A percentile compares a stretch with the other conserved stretches of the same genome.
phyloP scores from a whole-genome alignment of 2,888 invertebrate species.

The Panopea generosa region DNA sequence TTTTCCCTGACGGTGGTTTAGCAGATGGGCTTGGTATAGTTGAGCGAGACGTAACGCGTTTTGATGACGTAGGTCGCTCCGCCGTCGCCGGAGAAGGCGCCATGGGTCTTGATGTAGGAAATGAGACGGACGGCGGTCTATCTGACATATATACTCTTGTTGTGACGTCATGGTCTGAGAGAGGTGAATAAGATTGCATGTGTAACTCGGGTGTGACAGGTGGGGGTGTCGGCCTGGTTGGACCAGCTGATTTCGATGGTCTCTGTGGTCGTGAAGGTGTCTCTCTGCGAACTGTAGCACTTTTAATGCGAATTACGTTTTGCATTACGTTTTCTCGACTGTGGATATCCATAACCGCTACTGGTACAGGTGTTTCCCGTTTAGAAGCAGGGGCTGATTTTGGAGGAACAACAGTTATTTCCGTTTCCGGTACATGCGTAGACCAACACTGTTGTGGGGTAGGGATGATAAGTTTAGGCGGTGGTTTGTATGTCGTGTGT shows the following conservation, averaged over 20 bases:
- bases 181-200: slow-evolving; percentile 22
- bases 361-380: slow-evolving; percentile 5
- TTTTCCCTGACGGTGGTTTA: slow-evolving; percentile 50
- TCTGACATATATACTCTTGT: background rate
- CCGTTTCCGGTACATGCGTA: slow-evolving; percentile 69
- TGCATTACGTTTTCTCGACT: slow-evolving; percentile 9
- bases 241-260: slow-evolving; percentile 70
- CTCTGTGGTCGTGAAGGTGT: slow-evolving; percentile 62
- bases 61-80: slow-evolving; percentile 18
- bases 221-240: slow-evolving; percentile 56
- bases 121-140: slow-evolving; percentile 19
- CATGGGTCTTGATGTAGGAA: slow-evolving; percentile 2
- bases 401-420: slow-evolving; percentile 55
- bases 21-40: slow-evolving; percentile 26
- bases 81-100: slow-evolving; percentile 8
- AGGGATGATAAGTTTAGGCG: slow-evolving; percentile 70
- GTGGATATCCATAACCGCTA: slow-evolving; percentile 16
- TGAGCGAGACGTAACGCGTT: slow-evolving; percentile 11
- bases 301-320: slow-evolving; percentile 65
- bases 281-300: slow-evolving; percentile 68
- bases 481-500: slow-evolving; percentile 69
- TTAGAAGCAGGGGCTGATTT: slow-evolving; percentile 18
- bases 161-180: slow-evolving; percentile 18
- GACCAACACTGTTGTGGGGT: slow-evolving; percentile 78
- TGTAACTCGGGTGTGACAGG: slow-evolving; percentile 11